Evolutionary conservation across 2,888 invertebrate species (phyloP).

Genomic region (Micropterix aruncella): DNA sequence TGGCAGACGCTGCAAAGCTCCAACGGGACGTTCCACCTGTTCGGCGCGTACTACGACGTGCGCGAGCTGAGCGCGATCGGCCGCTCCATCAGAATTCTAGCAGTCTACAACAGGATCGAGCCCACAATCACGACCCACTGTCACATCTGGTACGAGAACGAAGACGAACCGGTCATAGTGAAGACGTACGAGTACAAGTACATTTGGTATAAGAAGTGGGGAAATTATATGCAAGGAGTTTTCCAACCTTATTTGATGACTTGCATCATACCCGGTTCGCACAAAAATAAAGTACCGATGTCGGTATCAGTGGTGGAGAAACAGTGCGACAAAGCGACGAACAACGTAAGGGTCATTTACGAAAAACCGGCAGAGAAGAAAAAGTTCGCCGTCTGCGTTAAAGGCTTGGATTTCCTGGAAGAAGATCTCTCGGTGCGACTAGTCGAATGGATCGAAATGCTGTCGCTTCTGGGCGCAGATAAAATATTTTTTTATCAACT

Average conservation of each 20-base stretch:
- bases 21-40: slow-evolving; percentile 83
- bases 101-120: slow-evolving; percentile 82
- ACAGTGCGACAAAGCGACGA: slow-evolving; percentile 74
- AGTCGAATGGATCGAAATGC: slow-evolving; percentile 88
- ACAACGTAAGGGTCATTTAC: slow-evolving; percentile 71
- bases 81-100: slow-evolving; percentile 70
- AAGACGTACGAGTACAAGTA: slow-evolving; percentile 84
- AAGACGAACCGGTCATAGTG: slow-evolving; percentile 66
- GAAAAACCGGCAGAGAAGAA: slow-evolving; percentile 49
- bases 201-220: slow-evolving; percentile 91
- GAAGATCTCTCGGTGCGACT: slow-evolving; percentile 81
- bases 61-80: slow-evolving; percentile 65
- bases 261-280: slow-evolving; percentile 69
- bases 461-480: slow-evolving; percentile 76
- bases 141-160: slow-evolving; percentile 81
- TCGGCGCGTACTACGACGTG: slow-evolving; percentile 80
- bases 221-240: slow-evolving; percentile 81
- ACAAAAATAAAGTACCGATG: slow-evolving; percentile 58
- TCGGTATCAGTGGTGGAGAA: slow-evolving; percentile 77
- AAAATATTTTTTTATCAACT: slow-evolving; percentile 85
- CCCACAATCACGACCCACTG: slow-evolving; percentile 72
- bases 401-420: slow-evolving; percentile 85
- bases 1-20: slow-evolving; percentile 77
- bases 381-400: slow-evolving; percentile 85
- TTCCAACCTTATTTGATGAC: slow-evolving; percentile 86